Conservation (phyloP, 1,140 invertebrate species). For the Papilio dardanus region DNA sequence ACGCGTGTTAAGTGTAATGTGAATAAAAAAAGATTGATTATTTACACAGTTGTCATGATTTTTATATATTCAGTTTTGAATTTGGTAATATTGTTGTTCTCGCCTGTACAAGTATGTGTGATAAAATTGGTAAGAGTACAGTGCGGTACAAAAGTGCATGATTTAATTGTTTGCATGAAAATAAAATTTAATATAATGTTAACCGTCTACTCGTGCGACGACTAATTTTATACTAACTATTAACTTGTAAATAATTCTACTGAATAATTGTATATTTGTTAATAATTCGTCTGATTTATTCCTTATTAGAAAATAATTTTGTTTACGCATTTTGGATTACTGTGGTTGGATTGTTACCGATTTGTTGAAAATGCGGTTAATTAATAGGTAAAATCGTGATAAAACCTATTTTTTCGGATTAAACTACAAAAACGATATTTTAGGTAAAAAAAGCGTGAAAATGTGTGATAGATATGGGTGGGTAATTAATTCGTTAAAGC, state of each 20-base stretch:
- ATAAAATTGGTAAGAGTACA: background rate
- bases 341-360: background rate
- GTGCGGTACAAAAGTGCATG: background rate
- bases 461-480: too few species aligned
- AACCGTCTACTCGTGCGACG: background rate
- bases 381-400: background rate
- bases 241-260: background rate
- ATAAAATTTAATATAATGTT: background rate
- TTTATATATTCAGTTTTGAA: background rate
- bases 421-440: too few species aligned
- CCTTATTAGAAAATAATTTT: background rate
- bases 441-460: too few species aligned
- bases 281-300: background rate
- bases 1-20: background rate
- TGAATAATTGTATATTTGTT: background rate
- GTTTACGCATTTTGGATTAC: too few species aligned
- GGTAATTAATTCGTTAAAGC: too few species aligned
- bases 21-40: background rate
- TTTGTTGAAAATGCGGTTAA: background rate
- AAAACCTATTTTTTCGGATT: background rate
- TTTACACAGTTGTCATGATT: background rate
- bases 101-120: background rate
- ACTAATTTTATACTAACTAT: background rate
- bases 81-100: background rate
- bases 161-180: slow-evolving; percentile 11